Evolutionary conservation across 2,797 vertebrate species (phyloP), one percentile per base, ranked within the genome.

Genomic region (Rhinoraja longicauda): DNA sequence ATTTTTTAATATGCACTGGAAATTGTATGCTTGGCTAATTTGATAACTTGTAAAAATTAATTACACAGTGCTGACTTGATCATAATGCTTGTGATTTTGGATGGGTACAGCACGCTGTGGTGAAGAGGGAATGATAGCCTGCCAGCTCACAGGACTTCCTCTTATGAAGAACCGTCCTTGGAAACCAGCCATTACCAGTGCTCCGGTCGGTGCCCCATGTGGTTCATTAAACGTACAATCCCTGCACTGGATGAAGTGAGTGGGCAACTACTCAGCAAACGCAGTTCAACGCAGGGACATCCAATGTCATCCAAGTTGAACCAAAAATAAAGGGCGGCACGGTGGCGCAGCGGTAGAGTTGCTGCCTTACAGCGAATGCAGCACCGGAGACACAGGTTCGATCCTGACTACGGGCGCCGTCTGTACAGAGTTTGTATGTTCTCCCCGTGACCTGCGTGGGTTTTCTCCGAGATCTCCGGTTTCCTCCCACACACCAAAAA

Each of bases 111-210:
- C 32, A 72, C 12, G 24, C 36, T 70, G 67, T 21, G 72, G 88
- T 91, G 88, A 91, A 91, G 88, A 73, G 88, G 70, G 88, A 91
- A 91, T 91, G 88, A 91, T 72, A 91, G 88, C 64, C 19, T 91
- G 88, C 67, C 88, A 91, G 64, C 45, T 91, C 24, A 24, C 72
- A 91, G 88, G 88, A 91, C 88, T 72, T 73, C 72, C 64, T 73
- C 67, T 91, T 17, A 36, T 72, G 64, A 72, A 73, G 64, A 91
- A 29, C 39, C 32, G 88, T 39, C 88, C 88, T 53, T 73, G 64
- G 67, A 73, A 91, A 39, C 17, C 88, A 72, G 45, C 88, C 91
- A 91, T 91, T 91, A 72, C 64, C 32, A 45, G 67, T 45, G n/a
- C 4, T 39, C 67, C 13, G 91, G 70, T 91, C 13, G 91, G 70